phyloP scores from a whole-genome alignment of 1,140 invertebrate genomes.

The Megalopta genalis region DNA sequence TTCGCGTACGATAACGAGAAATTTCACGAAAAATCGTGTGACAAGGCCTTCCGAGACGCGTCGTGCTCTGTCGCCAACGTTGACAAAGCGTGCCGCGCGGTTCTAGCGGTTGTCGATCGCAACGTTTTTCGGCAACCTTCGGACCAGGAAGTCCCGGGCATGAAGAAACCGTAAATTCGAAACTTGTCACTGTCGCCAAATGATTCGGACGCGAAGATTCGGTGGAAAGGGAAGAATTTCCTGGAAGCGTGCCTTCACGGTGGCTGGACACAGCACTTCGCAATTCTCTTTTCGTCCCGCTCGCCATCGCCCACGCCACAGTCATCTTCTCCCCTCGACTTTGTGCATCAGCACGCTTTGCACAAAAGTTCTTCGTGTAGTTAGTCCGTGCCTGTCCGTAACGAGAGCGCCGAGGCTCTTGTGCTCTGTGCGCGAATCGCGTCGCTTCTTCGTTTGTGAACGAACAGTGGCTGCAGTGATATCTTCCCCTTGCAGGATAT shows the following conservation, averaged over 20 bases:
- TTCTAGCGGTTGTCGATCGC: neutral
- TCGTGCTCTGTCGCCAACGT: too few species aligned
- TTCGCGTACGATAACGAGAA: too few species aligned
- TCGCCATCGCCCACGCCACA: constrained; percentile 58
- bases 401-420: constrained; percentile 49
- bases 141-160: too few species aligned
- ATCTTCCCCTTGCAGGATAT: neutral
- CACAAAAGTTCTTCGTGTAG: constrained; percentile 64
- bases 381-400: constrained; percentile 61
- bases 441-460: neutral
- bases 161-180: neutral
- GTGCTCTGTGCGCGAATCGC: neutral
- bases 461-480: neutral
- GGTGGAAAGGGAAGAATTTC: constrained; percentile 74
- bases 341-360: constrained; percentile 58
- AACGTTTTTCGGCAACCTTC: neutral
- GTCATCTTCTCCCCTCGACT: constrained; percentile 64
- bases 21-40: neutral
- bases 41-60: neutral
- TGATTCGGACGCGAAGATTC: constrained; percentile 48
- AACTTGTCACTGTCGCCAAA: constrained; percentile 34
- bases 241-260: constrained; percentile 78
- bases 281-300: constrained; percentile 71
- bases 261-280: constrained; percentile 74
- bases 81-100: neutral